These are phyloP conservation scores for Oxyruncus cristatus DNA, from an alignment of 2,113 vertebrate species.

Conservation along the genomic window DNA sequence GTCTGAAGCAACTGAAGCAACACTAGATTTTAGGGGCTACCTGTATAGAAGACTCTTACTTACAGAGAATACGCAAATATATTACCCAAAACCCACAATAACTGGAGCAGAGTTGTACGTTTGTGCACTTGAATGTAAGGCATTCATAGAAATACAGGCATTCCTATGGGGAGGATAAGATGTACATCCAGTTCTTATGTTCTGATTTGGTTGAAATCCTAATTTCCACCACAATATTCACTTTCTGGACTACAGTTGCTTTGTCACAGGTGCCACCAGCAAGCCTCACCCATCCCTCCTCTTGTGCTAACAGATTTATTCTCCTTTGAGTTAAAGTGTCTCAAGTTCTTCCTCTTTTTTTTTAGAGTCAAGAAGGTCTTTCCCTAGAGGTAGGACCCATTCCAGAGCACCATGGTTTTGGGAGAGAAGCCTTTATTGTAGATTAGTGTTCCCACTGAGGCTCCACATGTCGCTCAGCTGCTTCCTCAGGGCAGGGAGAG, in stretches of 20 bases:
- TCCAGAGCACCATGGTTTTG: rapidly evolving
- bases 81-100: not conserved
- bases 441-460: not conserved
- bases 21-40: not conserved
- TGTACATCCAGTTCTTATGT: not conserved
- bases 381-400: not conserved
- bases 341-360: not conserved
- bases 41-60: not conserved
- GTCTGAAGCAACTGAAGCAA: not conserved
- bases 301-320: not conserved
- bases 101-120: not conserved
- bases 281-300: not conserved
- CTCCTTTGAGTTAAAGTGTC: not conserved
- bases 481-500: not conserved
- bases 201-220: not conserved
- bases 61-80: not conserved
- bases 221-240: not conserved
- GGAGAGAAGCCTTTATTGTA: not conserved
- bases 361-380: not conserved
- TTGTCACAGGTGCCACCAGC: not conserved
- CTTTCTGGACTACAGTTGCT: not conserved
- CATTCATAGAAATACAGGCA: not conserved
- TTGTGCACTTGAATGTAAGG: not conserved
- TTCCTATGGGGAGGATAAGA: not conserved
- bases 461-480: not conserved